Evolutionary conservation across 2,797 vertebrate species (phyloP).

Genomic region (Chelon labrosus): DNA sequence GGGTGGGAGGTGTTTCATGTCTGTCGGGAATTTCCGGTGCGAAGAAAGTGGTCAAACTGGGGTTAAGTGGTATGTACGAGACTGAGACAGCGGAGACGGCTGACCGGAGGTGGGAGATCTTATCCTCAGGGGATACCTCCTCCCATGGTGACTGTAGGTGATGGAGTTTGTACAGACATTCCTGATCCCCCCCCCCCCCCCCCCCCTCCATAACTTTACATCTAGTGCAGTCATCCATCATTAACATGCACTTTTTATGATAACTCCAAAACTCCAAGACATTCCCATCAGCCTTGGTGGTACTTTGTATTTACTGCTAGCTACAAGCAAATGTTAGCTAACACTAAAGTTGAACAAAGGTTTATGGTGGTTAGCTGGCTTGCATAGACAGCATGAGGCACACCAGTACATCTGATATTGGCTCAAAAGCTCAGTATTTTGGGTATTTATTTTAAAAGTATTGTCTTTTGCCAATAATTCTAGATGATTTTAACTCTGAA

Average conservation of each 20-base stretch:
- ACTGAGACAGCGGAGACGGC: constrained; percentile 31
- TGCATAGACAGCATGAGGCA: too few species aligned
- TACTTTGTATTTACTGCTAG: too few species aligned
- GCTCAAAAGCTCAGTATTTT: not conserved
- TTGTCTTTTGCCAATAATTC: too few species aligned
- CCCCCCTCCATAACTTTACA: not conserved
- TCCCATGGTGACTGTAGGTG: not conserved
- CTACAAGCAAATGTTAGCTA: too few species aligned
- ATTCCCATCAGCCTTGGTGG: too few species aligned
- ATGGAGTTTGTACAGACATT: not conserved
- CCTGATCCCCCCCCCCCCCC: too few species aligned
- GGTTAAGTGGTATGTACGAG: constrained; percentile 70
- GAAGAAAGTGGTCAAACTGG: constrained; percentile 51
- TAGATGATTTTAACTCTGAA: too few species aligned
- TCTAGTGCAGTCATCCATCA: not conserved
- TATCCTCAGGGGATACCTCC: constrained; percentile 5
- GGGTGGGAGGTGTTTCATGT: constrained; percentile 37
- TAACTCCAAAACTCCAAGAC: too few species aligned
- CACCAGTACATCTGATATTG: too few species aligned
- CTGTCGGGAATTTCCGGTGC: constrained; percentile 57
- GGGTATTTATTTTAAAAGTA: too few species aligned
- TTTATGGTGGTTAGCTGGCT: too few species aligned
- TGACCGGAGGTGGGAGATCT: constrained; percentile 20
- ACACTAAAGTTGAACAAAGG: too few species aligned
- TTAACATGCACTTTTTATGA: not conserved